A percentile compares a stretch with the other conserved stretches of the same genome.
Conservation (phyloP, 2,888 invertebrate species). For the Drosophila acutilabella region DNA sequence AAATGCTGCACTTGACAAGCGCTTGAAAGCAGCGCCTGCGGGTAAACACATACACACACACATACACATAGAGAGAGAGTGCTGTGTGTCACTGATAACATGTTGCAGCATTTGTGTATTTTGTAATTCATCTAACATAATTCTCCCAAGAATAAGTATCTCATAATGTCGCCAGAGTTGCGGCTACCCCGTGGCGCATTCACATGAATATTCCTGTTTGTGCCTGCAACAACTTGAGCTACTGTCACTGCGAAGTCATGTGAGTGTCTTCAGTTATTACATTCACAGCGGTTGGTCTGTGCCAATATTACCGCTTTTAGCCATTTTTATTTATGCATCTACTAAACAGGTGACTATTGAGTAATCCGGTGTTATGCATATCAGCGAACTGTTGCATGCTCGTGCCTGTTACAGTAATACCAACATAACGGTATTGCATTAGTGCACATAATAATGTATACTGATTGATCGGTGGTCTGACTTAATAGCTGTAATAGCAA, state of each 20-base stretch:
- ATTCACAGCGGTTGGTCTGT: conserved; percentile 3
- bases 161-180: conserved; percentile 42
- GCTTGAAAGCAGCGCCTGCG: conserved; percentile 7
- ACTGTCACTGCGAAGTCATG: conserved; percentile 7
- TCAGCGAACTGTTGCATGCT: conserved; percentile 8
- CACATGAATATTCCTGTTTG: conserved; percentile 5
- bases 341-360: conserved; percentile 17
- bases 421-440: not conserved
- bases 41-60: not conserved
- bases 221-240: conserved; percentile 11
- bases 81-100: conserved; percentile 18
- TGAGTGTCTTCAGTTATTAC: conserved; percentile 8
- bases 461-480: not conserved
- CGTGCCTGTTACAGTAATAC: not conserved
- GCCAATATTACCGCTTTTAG: too few species aligned
- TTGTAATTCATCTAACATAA: not conserved
- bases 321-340: not conserved
- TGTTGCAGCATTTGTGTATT: conserved; percentile 27
- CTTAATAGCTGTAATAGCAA: not conserved
- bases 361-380: not conserved
- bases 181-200: conserved; percentile 15
- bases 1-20: conserved; percentile 38
- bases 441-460: not conserved
- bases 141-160: conserved; percentile 12
- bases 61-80: not conserved